Base-by-base conservation (phyloP, 1,140 invertebrate species). In the Pogonus chalceus region DNA sequence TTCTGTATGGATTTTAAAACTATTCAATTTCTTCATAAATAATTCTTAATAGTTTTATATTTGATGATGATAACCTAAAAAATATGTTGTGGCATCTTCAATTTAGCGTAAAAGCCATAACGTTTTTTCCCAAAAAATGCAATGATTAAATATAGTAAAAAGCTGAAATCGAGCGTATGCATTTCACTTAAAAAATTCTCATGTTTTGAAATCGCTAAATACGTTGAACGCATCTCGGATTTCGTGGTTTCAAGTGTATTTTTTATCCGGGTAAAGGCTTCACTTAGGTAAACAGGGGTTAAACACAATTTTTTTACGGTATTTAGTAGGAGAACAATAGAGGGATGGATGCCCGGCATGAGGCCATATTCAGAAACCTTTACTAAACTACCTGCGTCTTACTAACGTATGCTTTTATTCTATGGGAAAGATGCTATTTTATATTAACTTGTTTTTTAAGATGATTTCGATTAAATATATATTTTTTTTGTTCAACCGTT, bases 241-340 rank as follows among this genome's bases (percentile, higher is more conserved):
- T 43, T 43, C 37, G 37, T 43, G 37, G 9, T 43, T n/a, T n/a
- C n/a, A 14, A 31, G 26, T 31, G 26, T 4, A 31, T n/a, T n/a
- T n/a, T n/a, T n/a, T n/a, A n/a, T n/a, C n/a, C n/a, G 26, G 14
- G 26, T 43, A 9, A 12, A 43, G 37, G 37, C 18, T 12, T 43
- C 37, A 16, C 9, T 43, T 43, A 43, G 37, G 37, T 43, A 43
- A 43, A 43, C 18, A 43, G 37, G 37, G 37, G 37, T 43, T 12
- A 43, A 9, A 43, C 3, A 12, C 9, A 43, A 4, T 43, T 43
- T 43, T 43, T 43, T 43, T 43, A 43, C 37, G 37, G 37, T 43
- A 43, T 43, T 43, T 43, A 43, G 37, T 43, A 16, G 7, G 37
- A 43, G 37, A 43, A 43, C 37, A 43, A 43, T 43, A 43, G 9